Evolutionary conservation across 2,888 invertebrate genomes (phyloP).

Genomic region (Pseudococcus viburni): DNA sequence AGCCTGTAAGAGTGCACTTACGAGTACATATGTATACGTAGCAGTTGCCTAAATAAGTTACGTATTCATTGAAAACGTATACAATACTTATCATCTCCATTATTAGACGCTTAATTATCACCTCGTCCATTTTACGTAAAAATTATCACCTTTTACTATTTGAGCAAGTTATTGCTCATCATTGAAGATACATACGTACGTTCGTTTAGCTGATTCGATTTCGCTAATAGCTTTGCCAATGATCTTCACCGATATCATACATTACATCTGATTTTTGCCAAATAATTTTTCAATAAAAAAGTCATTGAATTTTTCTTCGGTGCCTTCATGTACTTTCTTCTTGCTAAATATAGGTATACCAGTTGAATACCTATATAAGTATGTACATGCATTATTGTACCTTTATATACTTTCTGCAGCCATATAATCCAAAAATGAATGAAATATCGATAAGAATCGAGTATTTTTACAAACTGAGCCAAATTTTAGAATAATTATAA

Average conservation of each 20-base stretch:
- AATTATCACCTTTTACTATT: slow-evolving; percentile 51
- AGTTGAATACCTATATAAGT: too few species aligned
- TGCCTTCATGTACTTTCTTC: too few species aligned
- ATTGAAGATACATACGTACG: background rate
- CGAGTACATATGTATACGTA: too few species aligned
- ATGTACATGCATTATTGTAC: too few species aligned
- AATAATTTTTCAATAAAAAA: too few species aligned
- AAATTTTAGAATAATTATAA: slow-evolving; percentile 29
- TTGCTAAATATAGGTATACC: too few species aligned
- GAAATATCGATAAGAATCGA: background rate
- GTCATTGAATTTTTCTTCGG: too few species aligned
- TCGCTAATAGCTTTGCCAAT: background rate
- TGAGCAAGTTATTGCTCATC: background rate
- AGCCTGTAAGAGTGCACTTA: too few species aligned
- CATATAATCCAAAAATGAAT: background rate
- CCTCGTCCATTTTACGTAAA: background rate
- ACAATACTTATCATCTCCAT: background rate
- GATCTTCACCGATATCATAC: background rate
- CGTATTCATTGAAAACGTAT: background rate
- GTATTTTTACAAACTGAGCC: slow-evolving; percentile 22
- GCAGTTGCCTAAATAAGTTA: too few species aligned
- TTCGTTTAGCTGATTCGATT: background rate
- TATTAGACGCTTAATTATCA: background rate
- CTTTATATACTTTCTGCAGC: background rate
- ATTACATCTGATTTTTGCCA: too few species aligned